These are phyloP conservation scores for Xyrauchen texanus DNA, from an alignment of 2,113 vertebrate species.

Conservation along the genomic window DNA sequence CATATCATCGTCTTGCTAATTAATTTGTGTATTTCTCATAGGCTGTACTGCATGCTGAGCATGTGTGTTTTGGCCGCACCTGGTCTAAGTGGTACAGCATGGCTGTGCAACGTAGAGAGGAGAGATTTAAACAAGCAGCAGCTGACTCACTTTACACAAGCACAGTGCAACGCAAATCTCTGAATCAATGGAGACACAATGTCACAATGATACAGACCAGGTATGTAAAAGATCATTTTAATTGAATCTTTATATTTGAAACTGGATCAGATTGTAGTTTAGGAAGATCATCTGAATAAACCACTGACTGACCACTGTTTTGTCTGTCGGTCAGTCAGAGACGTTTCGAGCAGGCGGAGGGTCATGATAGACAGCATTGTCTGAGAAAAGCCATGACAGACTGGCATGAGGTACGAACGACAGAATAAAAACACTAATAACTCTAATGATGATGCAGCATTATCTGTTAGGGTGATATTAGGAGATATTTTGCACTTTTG, in stretches of 20 bases:
- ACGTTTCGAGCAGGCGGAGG: constrained; percentile 61
- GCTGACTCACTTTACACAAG: constrained; percentile 68
- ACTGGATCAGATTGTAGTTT: no score
- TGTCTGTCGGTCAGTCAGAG: constrained; percentile 58
- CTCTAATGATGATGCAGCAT: background rate
- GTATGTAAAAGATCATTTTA: constrained; percentile 46
- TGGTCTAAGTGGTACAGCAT: constrained; percentile 77
- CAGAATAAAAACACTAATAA: no score
- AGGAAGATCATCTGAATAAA: no score
- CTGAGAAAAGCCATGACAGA: constrained; percentile 62
- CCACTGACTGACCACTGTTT: background rate
- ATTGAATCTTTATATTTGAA: background rate
- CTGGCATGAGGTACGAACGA: constrained; percentile 68
- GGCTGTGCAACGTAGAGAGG: constrained; percentile 57
- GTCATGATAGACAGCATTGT: constrained; percentile 52
- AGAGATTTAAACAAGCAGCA: constrained; percentile 64
- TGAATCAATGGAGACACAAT: constrained; percentile 77
- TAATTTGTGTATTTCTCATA: constrained; percentile 51
- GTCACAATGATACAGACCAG: constrained; percentile 55
- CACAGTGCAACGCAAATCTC: constrained; percentile 61
- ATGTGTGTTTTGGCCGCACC: constrained; percentile 57
- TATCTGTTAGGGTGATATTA: no score
- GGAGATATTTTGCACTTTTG: no score
- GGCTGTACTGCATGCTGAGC: constrained; percentile 81
- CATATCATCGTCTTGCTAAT: background rate